Percentiles rank a stretch among this genome's conserved stretches.
phyloP scores from a whole-genome alignment of 2,113 vertebrate genomes.

The Pelusios castaneus region DNA sequence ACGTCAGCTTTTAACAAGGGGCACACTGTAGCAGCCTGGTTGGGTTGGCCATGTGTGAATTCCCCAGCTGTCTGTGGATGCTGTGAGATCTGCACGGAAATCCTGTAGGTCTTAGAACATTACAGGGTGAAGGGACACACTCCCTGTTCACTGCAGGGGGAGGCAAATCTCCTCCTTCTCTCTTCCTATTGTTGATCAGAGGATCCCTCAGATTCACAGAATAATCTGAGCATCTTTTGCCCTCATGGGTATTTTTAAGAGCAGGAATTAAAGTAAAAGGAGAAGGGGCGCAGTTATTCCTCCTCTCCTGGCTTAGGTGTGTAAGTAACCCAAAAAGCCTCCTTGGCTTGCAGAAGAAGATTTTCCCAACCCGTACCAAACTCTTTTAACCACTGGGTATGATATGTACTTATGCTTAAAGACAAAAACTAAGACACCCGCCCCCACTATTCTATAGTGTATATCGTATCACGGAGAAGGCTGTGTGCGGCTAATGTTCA shows the following conservation, averaged over 20 bases:
- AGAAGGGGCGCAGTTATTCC: background rate
- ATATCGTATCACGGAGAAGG: background rate
- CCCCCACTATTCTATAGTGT: background rate
- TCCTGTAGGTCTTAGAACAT: too few species aligned
- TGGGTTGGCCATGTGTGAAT: background rate
- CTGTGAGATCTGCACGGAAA: background rate
- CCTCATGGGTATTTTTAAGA: background rate
- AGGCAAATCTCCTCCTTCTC: background rate
- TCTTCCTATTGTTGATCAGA: background rate
- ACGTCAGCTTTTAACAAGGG: background rate
- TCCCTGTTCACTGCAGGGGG: background rate
- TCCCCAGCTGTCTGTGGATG: background rate
- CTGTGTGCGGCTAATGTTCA: background rate
- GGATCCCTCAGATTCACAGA: background rate
- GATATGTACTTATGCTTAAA: background rate
- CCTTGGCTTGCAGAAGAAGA: background rate
- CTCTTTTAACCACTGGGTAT: background rate
- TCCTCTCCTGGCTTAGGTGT: background rate
- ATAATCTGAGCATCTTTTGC: background rate
- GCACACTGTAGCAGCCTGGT: background rate
- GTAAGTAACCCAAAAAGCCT: background rate
- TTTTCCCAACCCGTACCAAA: background rate
- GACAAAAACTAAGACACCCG: background rate
- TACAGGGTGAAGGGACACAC: background rate
- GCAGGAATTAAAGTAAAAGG: background rate